Evolutionary conservation across 2,113 vertebrate species (phyloP), one percentile per base, ranked within the genome.

Genomic region (Peromyscus leucopus): DNA sequence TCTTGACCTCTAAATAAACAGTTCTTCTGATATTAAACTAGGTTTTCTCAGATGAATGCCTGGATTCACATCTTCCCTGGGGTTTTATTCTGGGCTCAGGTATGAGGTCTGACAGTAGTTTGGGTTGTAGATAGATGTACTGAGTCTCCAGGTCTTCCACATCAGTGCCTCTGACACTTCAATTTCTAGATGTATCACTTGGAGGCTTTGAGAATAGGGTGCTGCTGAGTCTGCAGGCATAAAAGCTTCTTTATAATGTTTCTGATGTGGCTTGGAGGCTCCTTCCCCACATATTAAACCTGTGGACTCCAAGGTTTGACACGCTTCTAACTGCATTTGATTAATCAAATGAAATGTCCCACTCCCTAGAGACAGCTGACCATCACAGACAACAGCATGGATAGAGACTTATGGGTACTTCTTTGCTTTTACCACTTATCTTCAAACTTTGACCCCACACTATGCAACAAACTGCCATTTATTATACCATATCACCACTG

Each of bases 161-260:
- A 15, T n/a, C 15, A 24, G 26, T 0, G 0, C 21, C 89, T 96
- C 84, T 96, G 24, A 80, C 48, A 75, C 3, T 1, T 57, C 11
- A 61, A 22, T 46, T 65, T 24, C 36, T 51, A 76, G 24, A n/a
- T 17, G 4, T 11, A 9, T 71, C 31, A 46, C 36, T 71, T 21
- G 71, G 75, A 80, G 63, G 59, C 78, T 93, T 63, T 7, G 71
- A 89, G 57, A 9, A 39, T 46, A 83, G 74, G 17, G 33, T 33
- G 10, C 26, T 61, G 75, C 39, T 57, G 24, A 51, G 31, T 59
- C 9, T 15, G 61, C 9, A 57, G 16, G 4, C 31, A 61, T 22
- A 24, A 55, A 63, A 67, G 13, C 2, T 63, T 63, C 69, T n/a
- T 4, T 1, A 24, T 0, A 1, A 1, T 51, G 39, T 10, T 22